phyloP scores from a whole-genome alignment of 2,797 vertebrate species.

The Cetoscarus ocellatus region DNA sequence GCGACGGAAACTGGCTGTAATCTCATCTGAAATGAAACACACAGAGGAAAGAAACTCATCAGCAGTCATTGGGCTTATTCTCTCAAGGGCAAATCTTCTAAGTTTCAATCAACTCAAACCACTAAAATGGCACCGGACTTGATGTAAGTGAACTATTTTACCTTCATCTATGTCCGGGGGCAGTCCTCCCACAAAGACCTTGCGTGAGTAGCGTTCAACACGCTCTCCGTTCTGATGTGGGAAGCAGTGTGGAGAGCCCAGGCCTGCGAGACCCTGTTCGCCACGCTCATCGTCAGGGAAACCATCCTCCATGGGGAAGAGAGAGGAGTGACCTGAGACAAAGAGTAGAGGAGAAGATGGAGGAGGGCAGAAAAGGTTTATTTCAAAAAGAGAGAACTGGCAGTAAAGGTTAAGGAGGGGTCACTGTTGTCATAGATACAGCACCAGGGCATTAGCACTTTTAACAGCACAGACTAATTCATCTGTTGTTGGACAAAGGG shows the following conservation, averaged over 20 bases:
- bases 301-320: conserved; percentile 99
- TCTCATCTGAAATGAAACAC: conserved; percentile 89
- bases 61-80: neutral
- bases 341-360: neutral
- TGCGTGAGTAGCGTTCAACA: conserved; percentile 98
- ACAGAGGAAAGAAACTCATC: neutral
- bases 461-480: neutral
- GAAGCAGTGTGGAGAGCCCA: conserved; percentile 98
- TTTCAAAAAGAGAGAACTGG: conserved; percentile 3
- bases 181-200: conserved; percentile 97
- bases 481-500: neutral
- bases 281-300: conserved; percentile 97
- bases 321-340: conserved; percentile 93
- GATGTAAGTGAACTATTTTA: conserved; percentile 54
- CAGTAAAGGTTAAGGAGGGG: neutral
- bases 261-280: conserved; percentile 93
- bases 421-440: neutral
- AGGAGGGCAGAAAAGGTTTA: conserved; percentile 16
- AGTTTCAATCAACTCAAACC: neutral
- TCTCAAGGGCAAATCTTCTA: neutral
- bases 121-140: neutral
- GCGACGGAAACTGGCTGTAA: conserved; percentile 98
- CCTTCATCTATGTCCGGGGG: conserved; percentile 99
- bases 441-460: neutral
- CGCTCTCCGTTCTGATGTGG: conserved; percentile 98